Evolutionary conservation across 2,797 vertebrate genomes (phyloP).

Genomic region (Perodicticus potto): DNA sequence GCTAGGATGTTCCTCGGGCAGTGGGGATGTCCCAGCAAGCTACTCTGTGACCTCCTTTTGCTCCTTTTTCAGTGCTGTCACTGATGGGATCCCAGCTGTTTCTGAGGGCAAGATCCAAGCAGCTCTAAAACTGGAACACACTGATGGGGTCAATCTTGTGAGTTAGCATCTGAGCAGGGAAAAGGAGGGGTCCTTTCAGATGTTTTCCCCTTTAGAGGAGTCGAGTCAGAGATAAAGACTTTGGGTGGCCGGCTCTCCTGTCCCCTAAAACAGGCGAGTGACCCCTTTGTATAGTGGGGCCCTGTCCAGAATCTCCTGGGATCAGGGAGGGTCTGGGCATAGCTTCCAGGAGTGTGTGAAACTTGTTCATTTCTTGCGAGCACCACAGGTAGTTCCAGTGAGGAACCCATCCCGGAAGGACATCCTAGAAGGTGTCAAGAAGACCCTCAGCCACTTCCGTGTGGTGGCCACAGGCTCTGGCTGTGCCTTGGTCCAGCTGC

Average conservation of each 20-base stretch:
- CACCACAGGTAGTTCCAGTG: conserved; percentile 85
- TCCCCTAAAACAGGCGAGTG: neutral
- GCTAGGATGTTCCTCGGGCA: neutral
- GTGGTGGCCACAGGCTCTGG: conserved; percentile 78
- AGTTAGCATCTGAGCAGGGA: conserved; percentile 61
- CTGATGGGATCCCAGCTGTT: conserved; percentile 83
- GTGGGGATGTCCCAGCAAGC: neutral
- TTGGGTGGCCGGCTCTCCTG: neutral
- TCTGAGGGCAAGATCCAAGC: conserved; percentile 81
- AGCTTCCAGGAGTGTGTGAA: neutral
- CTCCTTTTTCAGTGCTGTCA: conserved; percentile 84
- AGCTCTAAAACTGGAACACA: conserved; percentile 80
- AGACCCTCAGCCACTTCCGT: conserved; percentile 84
- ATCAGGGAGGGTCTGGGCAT: neutral
- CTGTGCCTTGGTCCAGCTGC: conserved; percentile 88
- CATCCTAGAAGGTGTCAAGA: conserved; percentile 86
- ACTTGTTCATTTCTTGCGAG: neutral
- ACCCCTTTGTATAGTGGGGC: neutral
- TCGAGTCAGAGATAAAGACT: neutral
- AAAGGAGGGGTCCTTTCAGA: neutral
- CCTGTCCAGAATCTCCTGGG: neutral
- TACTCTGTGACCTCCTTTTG: neutral
- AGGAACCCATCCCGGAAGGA: conserved; percentile 80
- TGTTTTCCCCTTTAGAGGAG: neutral
- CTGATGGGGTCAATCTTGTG: conserved; percentile 79